Percentiles rank a stretch among this genome's conserved stretches.
phyloP scores from a whole-genome alignment of 2,888 invertebrate species.

The Mythimna pallens region DNA sequence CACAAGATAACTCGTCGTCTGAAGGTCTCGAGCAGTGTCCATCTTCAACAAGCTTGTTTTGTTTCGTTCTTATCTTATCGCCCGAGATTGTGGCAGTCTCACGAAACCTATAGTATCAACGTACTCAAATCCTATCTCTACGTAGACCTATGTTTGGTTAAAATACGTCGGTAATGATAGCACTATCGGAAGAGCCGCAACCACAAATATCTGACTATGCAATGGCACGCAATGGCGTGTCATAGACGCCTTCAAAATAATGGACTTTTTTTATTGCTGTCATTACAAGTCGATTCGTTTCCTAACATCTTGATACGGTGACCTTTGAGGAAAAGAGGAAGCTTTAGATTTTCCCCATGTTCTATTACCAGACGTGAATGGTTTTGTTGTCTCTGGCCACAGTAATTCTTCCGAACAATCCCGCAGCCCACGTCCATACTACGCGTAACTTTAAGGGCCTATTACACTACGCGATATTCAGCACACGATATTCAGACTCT shows the following conservation, averaged over 20 bases:
- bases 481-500: too few relatives aligned
- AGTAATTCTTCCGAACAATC: too few relatives aligned
- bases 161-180: slow-evolving; percentile 42
- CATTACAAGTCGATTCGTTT: neutral
- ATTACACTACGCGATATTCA: too few relatives aligned
- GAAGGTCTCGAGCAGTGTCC: neutral
- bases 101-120: slow-evolving; percentile 28
- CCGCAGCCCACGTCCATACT: too few relatives aligned
- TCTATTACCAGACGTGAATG: too few relatives aligned
- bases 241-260: neutral
- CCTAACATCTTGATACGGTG: neutral
- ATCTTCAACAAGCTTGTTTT: slow-evolving; percentile 17
- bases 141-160: slow-evolving; percentile 38
- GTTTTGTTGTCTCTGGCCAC: too few relatives aligned
- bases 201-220: neutral
- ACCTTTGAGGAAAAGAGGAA: neutral
- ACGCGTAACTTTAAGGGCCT: too few relatives aligned
- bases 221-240: slow-evolving; percentile 17
- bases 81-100: slow-evolving; percentile 21
- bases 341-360: neutral
- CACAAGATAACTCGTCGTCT: neutral
- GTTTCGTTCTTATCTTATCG: slow-evolving; percentile 45
- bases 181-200: slow-evolving; percentile 22
- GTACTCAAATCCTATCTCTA: slow-evolving; percentile 13
- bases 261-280: slow-evolving; percentile 7